Evolutionary conservation across 2,888 invertebrate species (phyloP).

Genomic region (Hofmannophila pseudospretella): DNA sequence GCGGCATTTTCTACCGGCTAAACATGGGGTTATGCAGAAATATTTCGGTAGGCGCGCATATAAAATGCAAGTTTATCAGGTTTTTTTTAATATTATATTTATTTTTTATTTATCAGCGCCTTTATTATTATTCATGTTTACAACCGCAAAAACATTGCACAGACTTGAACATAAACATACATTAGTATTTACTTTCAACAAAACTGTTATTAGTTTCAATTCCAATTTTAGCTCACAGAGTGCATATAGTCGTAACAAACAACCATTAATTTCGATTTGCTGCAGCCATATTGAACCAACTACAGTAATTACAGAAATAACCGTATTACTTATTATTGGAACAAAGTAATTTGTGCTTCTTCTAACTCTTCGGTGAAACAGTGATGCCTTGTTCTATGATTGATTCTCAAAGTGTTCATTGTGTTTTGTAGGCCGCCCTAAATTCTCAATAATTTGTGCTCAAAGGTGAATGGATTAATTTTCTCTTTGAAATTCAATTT

Average conservation of each 20-base stretch:
- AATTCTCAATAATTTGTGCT: background rate
- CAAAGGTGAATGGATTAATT: background rate
- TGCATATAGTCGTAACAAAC: background rate
- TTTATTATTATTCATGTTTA: too few species aligned
- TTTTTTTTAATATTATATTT: too few species aligned
- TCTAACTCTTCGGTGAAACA: background rate
- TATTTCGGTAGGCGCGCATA: too few species aligned
- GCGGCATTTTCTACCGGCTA: too few species aligned
- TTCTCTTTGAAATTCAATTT: too few species aligned
- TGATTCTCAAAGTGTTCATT: background rate
- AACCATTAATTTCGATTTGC: background rate
- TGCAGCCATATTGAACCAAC: background rate
- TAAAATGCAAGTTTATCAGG: too few species aligned
- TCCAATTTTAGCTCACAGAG: background rate
- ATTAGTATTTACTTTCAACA: too few species aligned
- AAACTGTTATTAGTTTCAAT: too few species aligned
- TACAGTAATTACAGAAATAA: background rate
- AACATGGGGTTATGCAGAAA: too few species aligned
- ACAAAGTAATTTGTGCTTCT: background rate
- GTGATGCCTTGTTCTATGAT: background rate
- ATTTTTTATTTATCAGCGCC: too few species aligned
- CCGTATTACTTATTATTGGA: background rate
- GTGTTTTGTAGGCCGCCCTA: background rate
- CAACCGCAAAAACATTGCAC: too few species aligned
- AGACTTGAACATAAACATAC: too few species aligned